These are phyloP conservation scores for Brachionus paranguensis DNA, from an alignment of 1,140 invertebrate genomes.

Conservation along the genomic window DNA sequence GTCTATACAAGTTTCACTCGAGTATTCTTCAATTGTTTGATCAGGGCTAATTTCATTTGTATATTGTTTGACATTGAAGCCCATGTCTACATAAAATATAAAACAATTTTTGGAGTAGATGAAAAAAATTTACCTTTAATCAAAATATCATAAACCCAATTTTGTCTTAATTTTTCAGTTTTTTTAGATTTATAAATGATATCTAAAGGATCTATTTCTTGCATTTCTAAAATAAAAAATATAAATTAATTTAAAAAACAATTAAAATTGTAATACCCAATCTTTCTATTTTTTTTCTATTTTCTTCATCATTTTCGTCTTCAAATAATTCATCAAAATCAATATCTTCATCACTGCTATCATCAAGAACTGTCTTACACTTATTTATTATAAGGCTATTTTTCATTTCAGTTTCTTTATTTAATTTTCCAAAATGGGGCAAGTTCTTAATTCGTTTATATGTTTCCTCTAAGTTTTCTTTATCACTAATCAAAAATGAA, in stretches of 20 bases:
- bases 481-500: not conserved
- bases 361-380: not conserved
- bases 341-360: not conserved
- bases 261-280: not conserved
- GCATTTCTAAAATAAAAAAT: not conserved
- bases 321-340: not conserved
- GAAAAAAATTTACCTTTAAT: not conserved
- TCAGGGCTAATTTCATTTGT: not conserved
- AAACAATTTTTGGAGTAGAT: not conserved
- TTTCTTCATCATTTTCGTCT: not conserved
- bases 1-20: not conserved
- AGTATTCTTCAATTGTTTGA: not conserved
- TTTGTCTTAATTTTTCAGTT: not conserved
- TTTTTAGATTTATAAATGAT: not conserved
- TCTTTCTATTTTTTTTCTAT: not conserved
- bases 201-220: not conserved
- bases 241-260: not conserved
- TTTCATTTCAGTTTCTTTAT: not conserved
- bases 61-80: not conserved
- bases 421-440: not conserved
- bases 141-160: not conserved
- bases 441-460: not conserved
- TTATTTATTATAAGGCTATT: not conserved
- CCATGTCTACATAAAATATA: not conserved
- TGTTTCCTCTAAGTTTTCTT: not conserved